Evolutionary conservation across 2,113 vertebrate genomes (phyloP), one percentile per base, ranked within the genome.

Genomic region (Hepsetus odoe): DNA sequence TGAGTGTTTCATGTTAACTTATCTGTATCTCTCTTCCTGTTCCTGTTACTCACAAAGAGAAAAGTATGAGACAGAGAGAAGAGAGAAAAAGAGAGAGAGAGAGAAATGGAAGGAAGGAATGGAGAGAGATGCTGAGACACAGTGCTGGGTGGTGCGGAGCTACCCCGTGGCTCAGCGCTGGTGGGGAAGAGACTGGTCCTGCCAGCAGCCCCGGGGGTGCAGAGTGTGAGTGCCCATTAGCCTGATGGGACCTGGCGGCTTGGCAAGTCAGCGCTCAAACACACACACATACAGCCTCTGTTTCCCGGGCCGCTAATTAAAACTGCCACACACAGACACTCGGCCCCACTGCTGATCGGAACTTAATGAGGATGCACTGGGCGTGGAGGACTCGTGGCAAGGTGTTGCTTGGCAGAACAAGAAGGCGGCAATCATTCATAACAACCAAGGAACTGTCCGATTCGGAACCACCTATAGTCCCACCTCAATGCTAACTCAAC

Each of bases 181-280:
- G 70, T 72, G 72, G 74, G 82, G 44, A 76, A 84, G 56, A 77
- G 76, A 75, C 74, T 76, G 81, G 79, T 74, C 82, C 85, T 88
- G 88, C 83, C 80, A 82, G 90, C 87, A 78, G 68, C 83, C 26
- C 86, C 77, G 85, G 89, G 90, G 88, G 86, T 83, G 83, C 66
- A 2, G 53, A 72, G 79, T 83, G 84, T 88, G 92, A 91, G 88
- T 84, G 85, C 89, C 89, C 89, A 92, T 94, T 94, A 92, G 84
- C 84, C 83, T 92, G 89, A 93, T 92, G 85, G 90, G 89, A 83
- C 83, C 86, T 91, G 92, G 91, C 92, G 93, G 89, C 87, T 88
- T 80, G 83, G 85, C 88, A 87, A 86, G 81, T 75, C 77, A 84
- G 83, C 86, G 79, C 90, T 89, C 85, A 84, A 85, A 86, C 77